These are phyloP conservation scores for Callinectes sapidus DNA, from an alignment of 2,888 invertebrate genomes.

Conservation along the genomic window DNA sequence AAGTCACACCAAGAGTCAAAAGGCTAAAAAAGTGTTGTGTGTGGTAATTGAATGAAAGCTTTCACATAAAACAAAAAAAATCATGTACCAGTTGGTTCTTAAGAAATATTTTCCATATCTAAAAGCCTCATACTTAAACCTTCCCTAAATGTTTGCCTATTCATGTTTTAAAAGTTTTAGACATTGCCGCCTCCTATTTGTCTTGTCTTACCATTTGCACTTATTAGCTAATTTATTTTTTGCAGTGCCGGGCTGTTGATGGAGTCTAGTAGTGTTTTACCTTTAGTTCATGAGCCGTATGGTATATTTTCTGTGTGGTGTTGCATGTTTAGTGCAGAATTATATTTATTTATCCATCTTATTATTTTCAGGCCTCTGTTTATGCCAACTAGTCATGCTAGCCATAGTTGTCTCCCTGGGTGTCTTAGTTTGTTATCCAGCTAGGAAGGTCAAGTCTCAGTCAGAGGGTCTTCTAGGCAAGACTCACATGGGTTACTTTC, in stretches of 20 bases:
- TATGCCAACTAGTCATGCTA: conserved; percentile 48
- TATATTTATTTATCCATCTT: conserved; percentile 44
- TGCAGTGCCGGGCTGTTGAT: conserved; percentile 66
- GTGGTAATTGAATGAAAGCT: conserved; percentile 39
- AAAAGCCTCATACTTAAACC: conserved; percentile 66
- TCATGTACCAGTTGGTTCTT: conserved; percentile 52
- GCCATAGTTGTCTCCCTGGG: conserved; percentile 47
- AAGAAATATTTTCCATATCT: conserved; percentile 55
- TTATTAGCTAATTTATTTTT: conserved; percentile 67
- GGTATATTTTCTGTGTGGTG: conserved; percentile 58
- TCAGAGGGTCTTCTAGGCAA: conserved; percentile 36
- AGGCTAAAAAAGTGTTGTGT: conserved; percentile 33
- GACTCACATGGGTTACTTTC: neutral
- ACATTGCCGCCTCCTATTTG: conserved; percentile 66
- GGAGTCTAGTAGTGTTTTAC: conserved; percentile 63
- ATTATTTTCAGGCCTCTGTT: conserved; percentile 43
- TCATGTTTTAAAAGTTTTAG: conserved; percentile 66
- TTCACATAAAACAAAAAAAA: conserved; percentile 32
- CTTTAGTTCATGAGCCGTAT: conserved; percentile 44
- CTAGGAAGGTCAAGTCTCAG: conserved; percentile 37
- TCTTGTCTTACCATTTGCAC: conserved; percentile 71
- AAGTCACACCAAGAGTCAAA: conserved; percentile 52
- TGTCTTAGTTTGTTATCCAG: conserved; percentile 38
- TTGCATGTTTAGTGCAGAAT: conserved; percentile 63
- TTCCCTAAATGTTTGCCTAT: conserved; percentile 69